Conservation (phyloP, 2,113 vertebrate species). For the Abramis brama region DNA sequence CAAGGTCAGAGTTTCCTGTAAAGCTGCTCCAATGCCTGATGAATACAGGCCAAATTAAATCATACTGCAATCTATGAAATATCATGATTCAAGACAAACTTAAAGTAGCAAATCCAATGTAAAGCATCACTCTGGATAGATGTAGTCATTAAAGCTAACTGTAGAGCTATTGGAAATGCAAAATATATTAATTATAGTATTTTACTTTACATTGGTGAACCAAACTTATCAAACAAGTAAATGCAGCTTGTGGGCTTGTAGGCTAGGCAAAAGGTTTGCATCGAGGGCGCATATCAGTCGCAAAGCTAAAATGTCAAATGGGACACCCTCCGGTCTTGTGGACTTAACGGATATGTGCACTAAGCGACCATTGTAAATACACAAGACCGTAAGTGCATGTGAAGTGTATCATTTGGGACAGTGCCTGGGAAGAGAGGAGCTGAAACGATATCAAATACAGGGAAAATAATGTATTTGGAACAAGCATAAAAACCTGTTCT, state of each 20-base stretch:
- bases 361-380: too few relatives aligned
- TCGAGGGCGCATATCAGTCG: too few relatives aligned
- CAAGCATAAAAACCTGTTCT: too few relatives aligned
- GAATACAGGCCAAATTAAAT: not conserved
- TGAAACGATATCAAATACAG: too few relatives aligned
- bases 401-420: too few relatives aligned
- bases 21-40: not conserved
- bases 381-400: too few relatives aligned
- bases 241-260: not conserved
- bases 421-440: too few relatives aligned
- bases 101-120: not conserved
- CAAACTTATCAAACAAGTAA: constrained; percentile 2
- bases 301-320: too few relatives aligned
- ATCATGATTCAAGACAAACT: not conserved
- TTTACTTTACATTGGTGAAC: not conserved
- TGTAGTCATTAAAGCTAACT: not conserved
- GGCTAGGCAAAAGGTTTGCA: too few relatives aligned
- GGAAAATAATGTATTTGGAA: too few relatives aligned
- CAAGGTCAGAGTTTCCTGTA: not conserved
- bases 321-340: too few relatives aligned
- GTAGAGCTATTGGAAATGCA: not conserved
- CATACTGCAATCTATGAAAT: not conserved
- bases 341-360: too few relatives aligned
- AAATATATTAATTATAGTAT: not conserved
- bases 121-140: not conserved